Evolutionary conservation across 2,113 vertebrate species (phyloP).

Genomic region (Hypanus sabinus): DNA sequence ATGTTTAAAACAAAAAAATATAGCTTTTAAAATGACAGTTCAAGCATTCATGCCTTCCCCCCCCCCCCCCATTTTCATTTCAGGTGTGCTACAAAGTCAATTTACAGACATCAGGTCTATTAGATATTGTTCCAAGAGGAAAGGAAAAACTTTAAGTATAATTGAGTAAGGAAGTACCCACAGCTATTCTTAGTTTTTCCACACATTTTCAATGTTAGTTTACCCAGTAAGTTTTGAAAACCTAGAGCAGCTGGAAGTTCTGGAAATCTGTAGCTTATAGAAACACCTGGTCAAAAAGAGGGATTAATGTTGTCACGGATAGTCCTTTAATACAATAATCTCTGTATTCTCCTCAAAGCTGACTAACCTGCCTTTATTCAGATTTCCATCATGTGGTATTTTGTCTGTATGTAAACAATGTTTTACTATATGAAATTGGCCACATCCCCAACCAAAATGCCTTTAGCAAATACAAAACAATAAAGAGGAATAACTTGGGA

Average conservation of each 20-base stretch:
- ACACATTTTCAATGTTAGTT: not conserved
- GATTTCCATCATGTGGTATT: not conserved
- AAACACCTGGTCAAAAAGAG: not conserved
- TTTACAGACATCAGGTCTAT: not conserved
- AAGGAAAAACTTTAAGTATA: not conserved
- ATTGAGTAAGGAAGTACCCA: not conserved
- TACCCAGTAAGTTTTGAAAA: not conserved
- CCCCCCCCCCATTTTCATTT: not conserved
- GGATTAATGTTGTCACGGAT: not conserved
- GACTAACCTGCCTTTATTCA: not conserved
- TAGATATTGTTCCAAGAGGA: not conserved
- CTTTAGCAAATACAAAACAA: not conserved
- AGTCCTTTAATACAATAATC: not conserved
- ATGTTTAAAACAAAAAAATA: too few relatives aligned
- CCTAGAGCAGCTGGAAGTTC: not conserved
- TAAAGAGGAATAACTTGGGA: not conserved
- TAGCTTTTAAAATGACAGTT: too few relatives aligned
- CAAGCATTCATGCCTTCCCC: not conserved
- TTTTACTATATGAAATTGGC: not conserved
- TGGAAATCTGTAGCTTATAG: not conserved
- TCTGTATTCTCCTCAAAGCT: not conserved
- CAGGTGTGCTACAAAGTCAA: not conserved
- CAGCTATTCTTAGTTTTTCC: not conserved
- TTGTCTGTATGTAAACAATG: not conserved
- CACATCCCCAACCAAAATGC: not conserved